Evolutionary conservation across 2,797 vertebrate species (phyloP), one percentile per base, ranked within the genome.

Genomic region (Parauchenoglanis ngamensis): DNA sequence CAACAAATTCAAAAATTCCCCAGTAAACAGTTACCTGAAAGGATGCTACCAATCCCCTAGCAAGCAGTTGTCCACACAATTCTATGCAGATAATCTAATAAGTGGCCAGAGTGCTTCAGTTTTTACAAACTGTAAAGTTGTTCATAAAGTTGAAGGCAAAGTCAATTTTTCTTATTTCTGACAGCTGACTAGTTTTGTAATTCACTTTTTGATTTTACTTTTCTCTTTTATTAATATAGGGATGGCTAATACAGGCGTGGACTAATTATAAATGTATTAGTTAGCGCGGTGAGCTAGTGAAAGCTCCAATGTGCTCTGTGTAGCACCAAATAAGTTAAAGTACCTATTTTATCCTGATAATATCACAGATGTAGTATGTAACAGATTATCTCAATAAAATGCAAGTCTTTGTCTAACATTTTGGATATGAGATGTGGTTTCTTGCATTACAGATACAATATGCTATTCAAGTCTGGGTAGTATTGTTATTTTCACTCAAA

Each of bases 51-150:
- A 40, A 40, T 68, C 21, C 3, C 40, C 40, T 70, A 25, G 8
- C 31, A 44, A 15, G 5, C 28, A 80, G 35, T 4, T 6, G 25
- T 78, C 2, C 21, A 46, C 83, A 25, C 59, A 81, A 19, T 59
- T 2, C 3, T 84, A 70, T 68, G 28, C 13, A 75, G 28, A 31
- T 88, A 61, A 75, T 61, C 1, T 21, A 4, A 11, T 25, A 73
- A 10, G 54, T 67, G 83, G 78, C 87, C 73, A 84, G 77, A 84
- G 90, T 90, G 90, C 93, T 92, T 92, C 86, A 78, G 80, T 92
- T 91, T 89, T 52, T 84, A 68, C 49, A 70, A 83, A 46, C 52
- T 78, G 52, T 57, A 56, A 10, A 21, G 21, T 11, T 31, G n/a
- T 7, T 56, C 76, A 77, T 8, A 73, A 25, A 17, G 15, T 77